Percentiles rank a stretch among this genome's conserved stretches.
Conservation (phyloP, 2,797 vertebrate species). For the Acrocephalus scirpaceus region DNA sequence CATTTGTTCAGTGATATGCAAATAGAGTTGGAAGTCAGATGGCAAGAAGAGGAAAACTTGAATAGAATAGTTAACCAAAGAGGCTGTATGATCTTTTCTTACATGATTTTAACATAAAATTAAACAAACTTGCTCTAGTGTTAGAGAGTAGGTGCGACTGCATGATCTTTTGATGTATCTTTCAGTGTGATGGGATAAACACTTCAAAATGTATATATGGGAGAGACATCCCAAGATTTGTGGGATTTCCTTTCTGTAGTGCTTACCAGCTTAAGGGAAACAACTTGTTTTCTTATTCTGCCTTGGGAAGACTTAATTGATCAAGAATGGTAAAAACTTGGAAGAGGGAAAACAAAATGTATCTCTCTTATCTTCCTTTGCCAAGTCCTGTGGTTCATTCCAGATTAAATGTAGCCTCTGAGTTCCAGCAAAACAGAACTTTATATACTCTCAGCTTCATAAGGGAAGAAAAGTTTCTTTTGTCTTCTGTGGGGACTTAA, state of each 20-base stretch:
- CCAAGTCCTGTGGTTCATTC: neutral
- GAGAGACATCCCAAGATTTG: neutral
- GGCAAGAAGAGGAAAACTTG: neutral
- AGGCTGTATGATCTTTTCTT: neutral
- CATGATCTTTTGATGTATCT: neutral
- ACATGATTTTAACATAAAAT: neutral
- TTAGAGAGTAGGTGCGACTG: neutral
- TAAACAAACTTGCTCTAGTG: neutral
- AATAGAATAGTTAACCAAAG: neutral
- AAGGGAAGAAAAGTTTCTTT: neutral
- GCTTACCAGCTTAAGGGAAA: neutral
- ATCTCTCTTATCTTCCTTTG: neutral
- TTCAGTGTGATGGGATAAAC: neutral
- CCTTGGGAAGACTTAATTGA: neutral
- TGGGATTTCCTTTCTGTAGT: neutral
- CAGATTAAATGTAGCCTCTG: neutral
- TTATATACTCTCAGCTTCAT: neutral
- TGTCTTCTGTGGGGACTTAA: neutral
- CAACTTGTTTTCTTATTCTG: neutral
- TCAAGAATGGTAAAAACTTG: neutral
- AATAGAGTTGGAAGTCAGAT: neutral
- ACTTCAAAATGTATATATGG: neutral
- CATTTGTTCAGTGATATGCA: neutral
- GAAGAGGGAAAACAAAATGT: neutral
- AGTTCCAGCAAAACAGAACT: neutral